phyloP scores from a whole-genome alignment of 2,113 vertebrate genomes.

The Pleuronectes platessa region DNA sequence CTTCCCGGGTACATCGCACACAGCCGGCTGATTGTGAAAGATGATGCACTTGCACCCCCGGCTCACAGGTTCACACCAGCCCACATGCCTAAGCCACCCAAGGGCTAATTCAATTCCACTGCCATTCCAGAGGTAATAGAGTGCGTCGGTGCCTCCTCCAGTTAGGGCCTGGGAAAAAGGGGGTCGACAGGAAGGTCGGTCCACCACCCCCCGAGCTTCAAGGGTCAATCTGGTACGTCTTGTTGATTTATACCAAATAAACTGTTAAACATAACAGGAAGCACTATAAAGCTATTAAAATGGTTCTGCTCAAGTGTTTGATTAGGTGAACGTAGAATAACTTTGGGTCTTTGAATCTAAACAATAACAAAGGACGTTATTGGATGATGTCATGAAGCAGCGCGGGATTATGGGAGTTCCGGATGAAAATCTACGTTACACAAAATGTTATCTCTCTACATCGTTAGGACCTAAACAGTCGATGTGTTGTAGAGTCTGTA shows the following conservation, averaged over 20 bases:
- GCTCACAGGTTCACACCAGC: conserved; percentile 76
- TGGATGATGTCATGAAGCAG: no score
- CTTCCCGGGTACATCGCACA: conserved; percentile 66
- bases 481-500: no score
- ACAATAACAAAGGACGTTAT: no score
- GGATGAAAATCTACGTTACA: no score
- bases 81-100: conserved; percentile 75
- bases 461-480: no score
- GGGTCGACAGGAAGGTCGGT: conserved; percentile 31
- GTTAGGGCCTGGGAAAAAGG: conserved; percentile 24
- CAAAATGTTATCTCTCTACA: no score
- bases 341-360: no score
- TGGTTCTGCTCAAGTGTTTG: background rate
- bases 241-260: background rate
- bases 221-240: conserved; percentile 15
- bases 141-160: conserved; percentile 45
- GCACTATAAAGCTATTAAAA: background rate
- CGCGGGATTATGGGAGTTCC: no score
- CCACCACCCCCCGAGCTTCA: background rate
- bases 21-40: conserved; percentile 74
- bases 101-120: conserved; percentile 72
- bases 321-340: no score
- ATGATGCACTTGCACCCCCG: conserved; percentile 71
- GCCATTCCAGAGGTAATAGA: conserved; percentile 65
- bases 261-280: background rate